These are phyloP conservation scores for Silurus aristotelis DNA, from an alignment of 2,797 vertebrate genomes.

Conservation along the genomic window DNA sequence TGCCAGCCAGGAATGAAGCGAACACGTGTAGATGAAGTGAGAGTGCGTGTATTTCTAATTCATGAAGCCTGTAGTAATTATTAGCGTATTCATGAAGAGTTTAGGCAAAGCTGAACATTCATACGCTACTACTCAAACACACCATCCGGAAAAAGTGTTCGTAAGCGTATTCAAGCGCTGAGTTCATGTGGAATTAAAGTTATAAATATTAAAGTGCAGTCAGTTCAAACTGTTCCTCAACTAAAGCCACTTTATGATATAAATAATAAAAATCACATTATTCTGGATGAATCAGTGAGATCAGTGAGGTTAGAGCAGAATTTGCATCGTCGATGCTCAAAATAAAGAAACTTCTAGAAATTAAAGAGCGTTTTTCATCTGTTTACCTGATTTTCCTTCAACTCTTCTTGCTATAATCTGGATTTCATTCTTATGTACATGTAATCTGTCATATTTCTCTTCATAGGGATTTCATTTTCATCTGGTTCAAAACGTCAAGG, in stretches of 20 bases:
- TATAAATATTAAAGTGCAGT: conserved; percentile 26
- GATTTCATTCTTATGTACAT: background rate
- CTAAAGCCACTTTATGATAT: background rate
- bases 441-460: background rate
- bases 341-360: background rate
- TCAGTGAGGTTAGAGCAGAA: background rate
- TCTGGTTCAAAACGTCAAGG: background rate
- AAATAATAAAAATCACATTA: conserved; percentile 7
- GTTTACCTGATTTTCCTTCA: background rate
- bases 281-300: background rate
- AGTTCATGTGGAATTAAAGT: background rate
- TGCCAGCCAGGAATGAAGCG: too few relatives aligned
- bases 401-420: background rate
- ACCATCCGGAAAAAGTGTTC: background rate
- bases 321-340: too few relatives aligned
- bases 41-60: background rate
- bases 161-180: background rate
- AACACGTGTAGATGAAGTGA: background rate
- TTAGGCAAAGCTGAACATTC: background rate
- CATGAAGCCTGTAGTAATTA: too few relatives aligned
- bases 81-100: background rate
- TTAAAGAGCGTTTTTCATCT: background rate
- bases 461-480: background rate
- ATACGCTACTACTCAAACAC: background rate
- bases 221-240: background rate